Conservation (phyloP, 2,113 vertebrate species). For the Naja naja region DNA sequence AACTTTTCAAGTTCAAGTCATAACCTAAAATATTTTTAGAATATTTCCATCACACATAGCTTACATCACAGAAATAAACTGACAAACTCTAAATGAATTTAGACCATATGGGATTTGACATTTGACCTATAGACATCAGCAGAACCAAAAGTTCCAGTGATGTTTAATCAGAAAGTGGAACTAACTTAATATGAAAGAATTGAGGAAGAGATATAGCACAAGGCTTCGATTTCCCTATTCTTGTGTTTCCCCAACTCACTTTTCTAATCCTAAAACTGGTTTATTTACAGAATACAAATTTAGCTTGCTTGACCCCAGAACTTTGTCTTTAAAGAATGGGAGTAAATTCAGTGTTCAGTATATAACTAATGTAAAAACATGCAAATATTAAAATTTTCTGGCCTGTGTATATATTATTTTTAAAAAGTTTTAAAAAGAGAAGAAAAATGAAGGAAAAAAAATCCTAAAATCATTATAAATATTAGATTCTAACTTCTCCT, state of each 20-base stretch:
- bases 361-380: neutral
- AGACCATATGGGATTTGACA: neutral
- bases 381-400: neutral
- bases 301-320: neutral
- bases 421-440: neutral
- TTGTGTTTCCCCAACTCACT: neutral
- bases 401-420: neutral
- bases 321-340: neutral
- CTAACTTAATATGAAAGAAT: neutral
- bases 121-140: neutral
- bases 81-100: neutral
- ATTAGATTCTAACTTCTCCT: neutral
- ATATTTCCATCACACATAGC: neutral
- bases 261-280: neutral
- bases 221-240: neutral
- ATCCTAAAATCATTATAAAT: neutral
- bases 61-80: neutral
- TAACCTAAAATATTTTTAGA: neutral
- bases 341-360: neutral
- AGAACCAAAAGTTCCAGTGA: neutral
- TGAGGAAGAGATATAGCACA: neutral
- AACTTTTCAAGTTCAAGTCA: neutral
- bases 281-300: neutral
- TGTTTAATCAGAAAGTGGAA: neutral
- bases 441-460: neutral